These are phyloP conservation scores for Corvus moneduloides DNA, from an alignment of 2,113 vertebrate genomes.

Conservation along the genomic window DNA sequence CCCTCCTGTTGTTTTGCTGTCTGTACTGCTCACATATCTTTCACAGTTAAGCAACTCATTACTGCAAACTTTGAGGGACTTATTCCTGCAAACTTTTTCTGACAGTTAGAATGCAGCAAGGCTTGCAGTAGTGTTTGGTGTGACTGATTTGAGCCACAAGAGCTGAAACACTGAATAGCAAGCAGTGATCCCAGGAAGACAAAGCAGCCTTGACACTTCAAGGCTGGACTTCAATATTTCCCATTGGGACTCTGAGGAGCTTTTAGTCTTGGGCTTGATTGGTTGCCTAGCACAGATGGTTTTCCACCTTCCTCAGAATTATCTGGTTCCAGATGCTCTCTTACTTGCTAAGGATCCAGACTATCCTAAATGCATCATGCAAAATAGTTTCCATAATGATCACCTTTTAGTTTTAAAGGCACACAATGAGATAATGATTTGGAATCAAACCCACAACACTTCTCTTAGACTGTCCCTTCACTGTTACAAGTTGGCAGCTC, in stretches of 20 bases:
- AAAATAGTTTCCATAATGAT: background rate
- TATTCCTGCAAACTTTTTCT: background rate
- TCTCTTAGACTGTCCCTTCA: background rate
- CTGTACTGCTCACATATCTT: background rate
- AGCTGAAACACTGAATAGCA: background rate
- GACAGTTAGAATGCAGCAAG: background rate
- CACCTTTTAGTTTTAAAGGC: background rate
- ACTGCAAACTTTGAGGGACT: background rate
- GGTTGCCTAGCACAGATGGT: background rate
- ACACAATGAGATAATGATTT: no score
- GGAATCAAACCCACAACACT: background rate
- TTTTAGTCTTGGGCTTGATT: background rate
- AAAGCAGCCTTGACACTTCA: background rate
- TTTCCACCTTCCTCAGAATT: background rate
- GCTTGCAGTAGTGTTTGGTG: background rate
- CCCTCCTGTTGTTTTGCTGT: background rate
- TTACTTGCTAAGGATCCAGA: background rate
- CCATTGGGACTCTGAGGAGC: background rate
- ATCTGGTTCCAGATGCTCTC: background rate
- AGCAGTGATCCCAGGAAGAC: background rate
- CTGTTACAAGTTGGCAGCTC: background rate
- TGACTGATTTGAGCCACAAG: background rate
- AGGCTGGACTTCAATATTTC: background rate
- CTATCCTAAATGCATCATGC: fast-evolving
- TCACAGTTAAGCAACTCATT: background rate